These are phyloP conservation scores for Ornithorhynchus anatinus DNA, from an alignment of 2,113 vertebrate species.

Conservation along the genomic window DNA sequence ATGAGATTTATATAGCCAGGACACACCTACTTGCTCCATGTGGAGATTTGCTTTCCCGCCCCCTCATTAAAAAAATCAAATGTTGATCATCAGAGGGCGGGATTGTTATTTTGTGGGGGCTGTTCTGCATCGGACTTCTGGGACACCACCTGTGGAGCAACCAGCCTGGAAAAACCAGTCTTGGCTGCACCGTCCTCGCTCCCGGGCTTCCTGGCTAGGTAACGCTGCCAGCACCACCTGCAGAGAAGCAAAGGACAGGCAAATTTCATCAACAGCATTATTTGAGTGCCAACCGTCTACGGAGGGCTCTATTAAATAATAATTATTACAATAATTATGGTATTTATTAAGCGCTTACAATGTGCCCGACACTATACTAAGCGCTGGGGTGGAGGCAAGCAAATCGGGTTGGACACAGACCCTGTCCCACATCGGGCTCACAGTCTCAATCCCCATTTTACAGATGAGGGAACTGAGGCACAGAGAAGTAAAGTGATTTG, in stretches of 20 bases:
- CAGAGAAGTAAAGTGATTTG: too few species aligned
- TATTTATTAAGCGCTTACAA: too few species aligned
- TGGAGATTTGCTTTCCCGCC: conserved; percentile 66
- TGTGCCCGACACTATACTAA: too few species aligned
- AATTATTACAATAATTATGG: too few species aligned
- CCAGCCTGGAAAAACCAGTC: background rate
- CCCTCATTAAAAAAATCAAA: conserved; percentile 66
- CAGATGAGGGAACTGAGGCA: too few species aligned
- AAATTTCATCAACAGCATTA: too few species aligned
- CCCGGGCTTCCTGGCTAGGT: background rate
- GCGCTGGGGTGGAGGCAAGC: too few species aligned
- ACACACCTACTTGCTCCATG: conserved; percentile 64
- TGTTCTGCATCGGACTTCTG: conserved; percentile 51
- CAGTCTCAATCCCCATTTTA: too few species aligned
- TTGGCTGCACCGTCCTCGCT: background rate
- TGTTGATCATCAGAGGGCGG: conserved; percentile 56
- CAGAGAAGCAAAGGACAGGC: background rate
- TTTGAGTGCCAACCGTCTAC: too few species aligned
- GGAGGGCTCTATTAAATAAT: too few species aligned
- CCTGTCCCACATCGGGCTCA: too few species aligned
- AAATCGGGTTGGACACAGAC: too few species aligned
- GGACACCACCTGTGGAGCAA: conserved; percentile 4
- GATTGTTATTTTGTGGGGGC: conserved; percentile 61
- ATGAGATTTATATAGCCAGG: conserved; percentile 61
- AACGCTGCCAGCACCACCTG: background rate